phyloP scores from a whole-genome alignment of 2,113 vertebrate genomes.

The Zosterops hypoxanthus region DNA sequence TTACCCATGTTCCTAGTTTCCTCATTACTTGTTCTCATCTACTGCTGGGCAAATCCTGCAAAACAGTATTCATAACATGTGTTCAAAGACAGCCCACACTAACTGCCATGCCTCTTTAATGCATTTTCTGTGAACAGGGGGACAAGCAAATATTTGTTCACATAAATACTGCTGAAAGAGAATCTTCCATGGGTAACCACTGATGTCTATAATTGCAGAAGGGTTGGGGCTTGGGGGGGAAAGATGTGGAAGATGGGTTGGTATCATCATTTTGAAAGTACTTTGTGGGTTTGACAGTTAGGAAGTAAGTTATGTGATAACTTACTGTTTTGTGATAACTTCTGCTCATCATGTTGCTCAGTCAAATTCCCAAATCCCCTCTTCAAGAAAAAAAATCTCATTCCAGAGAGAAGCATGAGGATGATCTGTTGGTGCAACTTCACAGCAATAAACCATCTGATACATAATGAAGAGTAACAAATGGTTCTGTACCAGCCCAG shows the following conservation, averaged over 20 bases:
- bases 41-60: slow-evolving; percentile 47
- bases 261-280: background rate
- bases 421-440: background rate
- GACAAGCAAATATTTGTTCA: slow-evolving; percentile 53
- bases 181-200: slow-evolving; percentile 13
- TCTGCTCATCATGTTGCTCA: background rate
- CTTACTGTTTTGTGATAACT: background rate
- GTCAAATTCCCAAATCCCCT: background rate
- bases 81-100: slow-evolving; percentile 62
- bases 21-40: slow-evolving; percentile 53
- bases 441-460: background rate
- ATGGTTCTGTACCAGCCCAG: background rate
- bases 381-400: background rate
- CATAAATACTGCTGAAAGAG: slow-evolving; percentile 25
- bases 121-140: slow-evolving; percentile 24
- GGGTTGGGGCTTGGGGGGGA: background rate
- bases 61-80: slow-evolving; percentile 56
- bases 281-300: background rate
- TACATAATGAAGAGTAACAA: background rate
- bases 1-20: slow-evolving; percentile 65
- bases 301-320: background rate
- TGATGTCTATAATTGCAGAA: background rate
- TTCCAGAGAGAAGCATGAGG: background rate
- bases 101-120: slow-evolving; percentile 46
- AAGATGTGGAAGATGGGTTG: background rate